Evolutionary conservation across 1,140 invertebrate species (phyloP).

Genomic region (Leptopilina boulardi): DNA sequence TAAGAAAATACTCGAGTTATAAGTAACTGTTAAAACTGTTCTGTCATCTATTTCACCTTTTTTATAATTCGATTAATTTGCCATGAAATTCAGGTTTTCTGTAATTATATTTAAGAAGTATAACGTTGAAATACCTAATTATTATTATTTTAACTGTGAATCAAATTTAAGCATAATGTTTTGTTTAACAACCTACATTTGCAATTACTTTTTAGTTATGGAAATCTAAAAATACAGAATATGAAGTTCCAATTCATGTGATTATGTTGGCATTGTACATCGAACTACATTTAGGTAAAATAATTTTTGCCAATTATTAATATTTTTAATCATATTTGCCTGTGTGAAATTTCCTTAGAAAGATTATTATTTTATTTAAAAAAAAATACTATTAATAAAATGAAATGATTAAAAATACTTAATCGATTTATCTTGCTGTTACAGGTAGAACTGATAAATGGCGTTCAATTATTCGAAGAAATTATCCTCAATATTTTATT

Average conservation of each 20-base stretch:
- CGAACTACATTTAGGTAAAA: slow-evolving; percentile 82
- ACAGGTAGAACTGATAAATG: slow-evolving; percentile 16
- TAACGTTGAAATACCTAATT: too few species aligned
- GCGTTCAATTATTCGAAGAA: slow-evolving; percentile 14
- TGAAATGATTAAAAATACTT: neutral
- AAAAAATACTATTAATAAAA: neutral
- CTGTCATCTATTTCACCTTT: too few species aligned
- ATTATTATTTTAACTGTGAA: too few species aligned
- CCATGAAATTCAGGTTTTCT: too few species aligned
- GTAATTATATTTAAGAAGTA: too few species aligned
- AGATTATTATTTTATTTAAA: too few species aligned
- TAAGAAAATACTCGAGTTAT: too few species aligned
- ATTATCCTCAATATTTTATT: slow-evolving; percentile 31
- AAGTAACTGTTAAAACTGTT: too few species aligned
- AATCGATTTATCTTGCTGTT: neutral
- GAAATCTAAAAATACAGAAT: slow-evolving; percentile 77
- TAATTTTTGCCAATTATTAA: neutral
- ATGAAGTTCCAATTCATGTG: slow-evolving; percentile 83
- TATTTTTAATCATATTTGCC: too few species aligned
- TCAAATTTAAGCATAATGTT: neutral
- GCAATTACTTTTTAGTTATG: slow-evolving; percentile 74
- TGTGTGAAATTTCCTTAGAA: too few species aligned
- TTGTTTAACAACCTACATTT: neutral
- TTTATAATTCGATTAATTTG: neutral
- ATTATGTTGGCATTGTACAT: slow-evolving; percentile 85